Evolutionary conservation across 2,888 invertebrate species (phyloP), one percentile per base, ranked within the genome.

Genomic region (Flexamia atlantica): DNA sequence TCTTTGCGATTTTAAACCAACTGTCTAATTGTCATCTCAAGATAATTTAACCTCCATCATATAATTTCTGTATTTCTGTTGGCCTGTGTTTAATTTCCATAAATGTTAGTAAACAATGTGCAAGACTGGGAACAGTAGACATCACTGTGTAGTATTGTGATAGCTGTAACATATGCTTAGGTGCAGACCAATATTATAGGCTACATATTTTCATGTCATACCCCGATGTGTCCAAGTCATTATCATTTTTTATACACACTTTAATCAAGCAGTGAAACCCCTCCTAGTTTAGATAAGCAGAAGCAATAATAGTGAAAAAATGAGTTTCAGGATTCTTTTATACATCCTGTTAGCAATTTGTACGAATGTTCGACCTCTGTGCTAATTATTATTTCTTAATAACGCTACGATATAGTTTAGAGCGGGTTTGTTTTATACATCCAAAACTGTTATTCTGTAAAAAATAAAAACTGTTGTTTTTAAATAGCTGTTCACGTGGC

Each of bases 131-230:
- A 25, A 46, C n/a, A 28, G 50, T 46, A 28, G 50, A 76, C 76
- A 76, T 76, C 76, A 76, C 76, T 42, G 40, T 76, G 36, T 76
- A 28, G 50, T 76, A 23, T 28, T 76, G 76, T 76, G 76, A 76
- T 76, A 76, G 76, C 76, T 76, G 76, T 76, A 76, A 42, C n/a
- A 28, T 46, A 42, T 46, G 76, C 76, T 76, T 76, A 46, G 28
- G 23, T 76, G 50, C 76, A 76, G 76, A 76, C 76, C 76, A 76
- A 76, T 46, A 28, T 72, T 76, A 76, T 36, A 76, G 17, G n/a
- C 42, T 40, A 46, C 50, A 28, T 76, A 76, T 76, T 76, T 70
- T 74, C 42, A 74, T 46, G 40, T 42, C 25, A 28, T 50, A 76
- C 25, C 40, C 30, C n/a, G 40, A 28, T 4, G 20, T 70, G 20